Evolutionary conservation across 1,140 invertebrate genomes (phyloP).

Genomic region (Drosophila setifemur): DNA sequence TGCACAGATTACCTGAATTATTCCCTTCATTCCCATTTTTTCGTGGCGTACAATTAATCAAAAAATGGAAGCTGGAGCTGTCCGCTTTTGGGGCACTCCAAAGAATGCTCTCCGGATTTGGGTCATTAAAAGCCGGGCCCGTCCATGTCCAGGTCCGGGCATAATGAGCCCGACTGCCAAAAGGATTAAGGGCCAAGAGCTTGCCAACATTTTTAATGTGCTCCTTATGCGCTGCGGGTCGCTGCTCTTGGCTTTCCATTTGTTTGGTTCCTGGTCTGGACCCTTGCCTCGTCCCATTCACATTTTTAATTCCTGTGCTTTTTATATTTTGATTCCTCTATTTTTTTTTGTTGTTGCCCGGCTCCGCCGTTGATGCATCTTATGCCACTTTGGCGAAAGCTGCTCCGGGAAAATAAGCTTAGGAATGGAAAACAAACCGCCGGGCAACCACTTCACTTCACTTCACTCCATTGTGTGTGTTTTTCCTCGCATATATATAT

Average conservation of each 20-base stretch:
- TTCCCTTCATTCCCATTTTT: too few relatives aligned
- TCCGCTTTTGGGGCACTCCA: slow-evolving; percentile 30
- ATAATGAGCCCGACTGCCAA: slow-evolving; percentile 64
- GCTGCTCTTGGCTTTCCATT: slow-evolving; percentile 35
- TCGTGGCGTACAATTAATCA: slow-evolving; percentile 80
- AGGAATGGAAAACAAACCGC: slow-evolving; percentile 70
- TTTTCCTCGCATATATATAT: not conserved
- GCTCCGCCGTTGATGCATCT: slow-evolving; percentile 57
- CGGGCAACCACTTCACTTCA: slow-evolving; percentile 15
- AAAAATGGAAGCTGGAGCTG: slow-evolving; percentile 50
- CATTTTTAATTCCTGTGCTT: slow-evolving; percentile 75
- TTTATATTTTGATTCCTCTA: slow-evolving; percentile 55
- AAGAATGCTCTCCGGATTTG: slow-evolving; percentile 65
- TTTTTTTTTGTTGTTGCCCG: not conserved
- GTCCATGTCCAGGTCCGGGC: slow-evolving; percentile 30
- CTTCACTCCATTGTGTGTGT: slow-evolving; percentile 46
- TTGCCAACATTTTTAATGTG: slow-evolving; percentile 65
- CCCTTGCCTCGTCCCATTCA: slow-evolving; percentile 10
- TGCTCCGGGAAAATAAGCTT: slow-evolving; percentile 73
- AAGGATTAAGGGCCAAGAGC: slow-evolving; percentile 65
- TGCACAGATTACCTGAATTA: slow-evolving; percentile 71
- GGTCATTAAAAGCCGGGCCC: slow-evolving; percentile 66
- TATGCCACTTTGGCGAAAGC: slow-evolving; percentile 53
- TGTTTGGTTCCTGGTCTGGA: slow-evolving; percentile 19
- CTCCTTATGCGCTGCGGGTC: slow-evolving; percentile 36